Base-by-base conservation (phyloP, 2,888 invertebrate species). In the Hecatera dysodea region DNA sequence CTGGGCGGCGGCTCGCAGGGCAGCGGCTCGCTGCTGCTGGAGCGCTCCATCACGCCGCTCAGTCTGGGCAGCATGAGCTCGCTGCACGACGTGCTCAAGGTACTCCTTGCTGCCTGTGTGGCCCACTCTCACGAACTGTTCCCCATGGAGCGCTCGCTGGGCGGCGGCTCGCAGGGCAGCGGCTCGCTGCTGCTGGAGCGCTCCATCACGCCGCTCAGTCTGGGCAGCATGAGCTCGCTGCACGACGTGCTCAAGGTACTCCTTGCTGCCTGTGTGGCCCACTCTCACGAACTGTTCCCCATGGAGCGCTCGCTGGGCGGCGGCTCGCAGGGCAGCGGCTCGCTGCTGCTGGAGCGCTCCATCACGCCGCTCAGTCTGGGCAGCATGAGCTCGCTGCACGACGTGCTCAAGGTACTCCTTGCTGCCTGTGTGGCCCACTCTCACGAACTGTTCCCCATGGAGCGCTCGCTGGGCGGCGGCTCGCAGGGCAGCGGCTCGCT, bases 1-100 rank as follows among this genome's bases (percentile, higher is more conserved):
- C 90, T 95, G 65, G 95, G 93, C 97, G 99, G 96, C 94, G 99
- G 93, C 96, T 99, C 91, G 96, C 98, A 84, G 96, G 98, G 88
- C 93, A 98, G 89, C 97, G 98, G 96, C 94, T 98, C 90, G 93
- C 97, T 89, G 96, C 84, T 94, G 0, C 93, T 97, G 57, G 97
- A 97, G 82, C 92, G 97, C 39, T 97, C 97, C 59, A 96, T 97
- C 83, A 97, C 97, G 61, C 97, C 98, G 3, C 91, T 93, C 61
- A 97, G 97, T 78, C 96, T 98, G 65, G 98, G 98, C 90, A 98
- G 97, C 90, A 97, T 98, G 96, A 97, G 97, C 90, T 98, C 98
- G 19, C 94, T 98, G 80, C 98, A 98, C 86, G 98, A 98, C 85
- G 97, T 97, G 84, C 96, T 97, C 68, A 98, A 98, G 94, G 95